These are phyloP conservation scores for Pseudomyrmex dendroicus DNA, from an alignment of 1,140 invertebrate genomes.

Conservation along the genomic window DNA sequence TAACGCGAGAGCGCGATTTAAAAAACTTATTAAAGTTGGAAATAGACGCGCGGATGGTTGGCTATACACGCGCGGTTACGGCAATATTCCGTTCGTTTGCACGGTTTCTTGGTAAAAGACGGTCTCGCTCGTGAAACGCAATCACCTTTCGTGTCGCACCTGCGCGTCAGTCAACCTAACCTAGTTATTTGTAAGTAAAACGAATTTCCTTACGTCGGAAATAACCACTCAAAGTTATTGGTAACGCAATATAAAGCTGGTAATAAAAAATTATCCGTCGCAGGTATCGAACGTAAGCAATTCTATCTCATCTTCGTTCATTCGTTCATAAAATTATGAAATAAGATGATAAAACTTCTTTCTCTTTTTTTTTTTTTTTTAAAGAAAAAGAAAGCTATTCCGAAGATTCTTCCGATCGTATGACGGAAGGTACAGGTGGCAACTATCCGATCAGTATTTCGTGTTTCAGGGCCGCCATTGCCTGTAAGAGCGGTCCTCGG, in stretches of 20 bases:
- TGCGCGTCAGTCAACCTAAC: conserved; percentile 34
- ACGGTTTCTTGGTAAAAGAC: conserved; percentile 36
- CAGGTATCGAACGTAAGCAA: background rate
- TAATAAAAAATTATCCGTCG: conserved; percentile 2
- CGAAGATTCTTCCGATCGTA: conserved; percentile 10
- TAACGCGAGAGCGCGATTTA: conserved; percentile 12
- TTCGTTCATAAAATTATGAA: background rate
- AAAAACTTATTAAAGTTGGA: conserved; percentile 28
- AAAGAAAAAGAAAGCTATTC: background rate
- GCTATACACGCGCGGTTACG: background rate
- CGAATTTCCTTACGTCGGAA: conserved; percentile 40
- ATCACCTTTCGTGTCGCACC: conserved; percentile 47
- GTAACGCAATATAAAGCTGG: background rate
- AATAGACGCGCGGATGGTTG: background rate
- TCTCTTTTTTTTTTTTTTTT: no score
- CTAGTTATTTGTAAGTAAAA: conserved; percentile 49
- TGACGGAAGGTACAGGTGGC: conserved; percentile 55
- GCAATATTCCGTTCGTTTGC: background rate
- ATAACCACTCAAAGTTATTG: conserved; percentile 46
- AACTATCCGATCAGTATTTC: conserved; percentile 77
- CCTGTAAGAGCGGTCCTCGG: conserved; percentile 87
- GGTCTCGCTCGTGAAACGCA: conserved; percentile 1
- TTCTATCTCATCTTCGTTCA: background rate
- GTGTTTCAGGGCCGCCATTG: conserved; percentile 86
- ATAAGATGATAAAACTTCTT: no score